Conservation (phyloP, 2,113 vertebrate species). For the Callocephalon fimbriatum region DNA sequence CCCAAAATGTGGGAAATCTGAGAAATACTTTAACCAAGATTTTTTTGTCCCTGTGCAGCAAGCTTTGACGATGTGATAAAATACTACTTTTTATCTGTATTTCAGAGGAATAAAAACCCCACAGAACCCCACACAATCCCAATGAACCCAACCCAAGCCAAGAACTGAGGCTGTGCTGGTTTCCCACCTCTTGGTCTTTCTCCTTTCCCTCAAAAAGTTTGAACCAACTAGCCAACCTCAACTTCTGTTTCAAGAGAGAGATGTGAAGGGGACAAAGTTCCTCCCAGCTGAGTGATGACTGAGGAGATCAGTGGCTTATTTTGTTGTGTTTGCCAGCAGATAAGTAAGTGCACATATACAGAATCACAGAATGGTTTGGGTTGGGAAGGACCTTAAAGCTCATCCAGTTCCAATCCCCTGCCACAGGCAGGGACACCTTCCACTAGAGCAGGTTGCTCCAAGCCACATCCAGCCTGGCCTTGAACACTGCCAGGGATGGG, state of each 20-base stretch:
- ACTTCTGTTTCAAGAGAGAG: neutral
- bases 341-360: neutral
- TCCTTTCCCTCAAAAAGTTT: neutral
- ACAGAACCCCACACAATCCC: neutral
- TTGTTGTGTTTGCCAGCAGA: neutral
- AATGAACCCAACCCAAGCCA: neutral
- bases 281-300: neutral
- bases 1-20: neutral
- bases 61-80: neutral
- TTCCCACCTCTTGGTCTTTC: neutral
- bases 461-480: neutral
- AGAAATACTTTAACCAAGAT: neutral
- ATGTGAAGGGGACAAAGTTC: neutral
- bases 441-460: neutral
- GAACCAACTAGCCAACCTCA: neutral
- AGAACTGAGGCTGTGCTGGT: neutral
- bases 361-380: neutral
- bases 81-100: neutral
- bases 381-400: neutral
- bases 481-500: neutral
- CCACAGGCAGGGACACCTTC: neutral
- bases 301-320: neutral
- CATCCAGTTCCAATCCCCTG: neutral
- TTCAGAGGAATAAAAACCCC: neutral
- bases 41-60: neutral